Conservation (phyloP, 2,888 invertebrate genomes). For the Orchesellides sinensis region DNA sequence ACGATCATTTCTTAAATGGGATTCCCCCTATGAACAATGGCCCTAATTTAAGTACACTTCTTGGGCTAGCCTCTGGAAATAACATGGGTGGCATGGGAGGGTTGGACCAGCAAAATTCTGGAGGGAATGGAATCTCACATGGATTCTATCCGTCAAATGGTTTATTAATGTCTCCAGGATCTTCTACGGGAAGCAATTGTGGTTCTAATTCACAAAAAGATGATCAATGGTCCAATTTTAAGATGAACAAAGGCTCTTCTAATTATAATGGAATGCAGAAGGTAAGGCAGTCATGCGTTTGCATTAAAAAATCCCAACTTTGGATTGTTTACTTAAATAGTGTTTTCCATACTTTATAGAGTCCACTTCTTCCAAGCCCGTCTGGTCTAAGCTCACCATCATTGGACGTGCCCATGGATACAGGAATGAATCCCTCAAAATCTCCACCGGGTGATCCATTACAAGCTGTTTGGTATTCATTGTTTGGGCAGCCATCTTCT, state of each 20-base stretch:
- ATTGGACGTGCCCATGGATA: conserved; percentile 74
- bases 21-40: conserved; percentile 72
- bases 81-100: conserved; percentile 67
- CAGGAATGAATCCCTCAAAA: conserved; percentile 73
- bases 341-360: conserved; percentile 68
- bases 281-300: too few species aligned
- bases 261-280: conserved; percentile 73
- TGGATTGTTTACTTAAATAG: too few species aligned
- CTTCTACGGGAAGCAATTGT: conserved; percentile 51
- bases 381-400: conserved; percentile 73
- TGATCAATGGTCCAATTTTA: conserved; percentile 72
- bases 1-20: conserved; percentile 71
- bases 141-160: conserved; percentile 71
- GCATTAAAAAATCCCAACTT: too few species aligned
- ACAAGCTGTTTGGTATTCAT: conserved; percentile 74
- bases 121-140: conserved; percentile 69
- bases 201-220: conserved; percentile 66
- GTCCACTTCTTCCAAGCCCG: conserved; percentile 76
- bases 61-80: conserved; percentile 70
- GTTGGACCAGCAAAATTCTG: conserved; percentile 57
- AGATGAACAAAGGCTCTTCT: conserved; percentile 65
- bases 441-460: conserved; percentile 72
- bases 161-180: conserved; percentile 66
- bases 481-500: conserved; percentile 73
- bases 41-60: conserved; percentile 71